Evolutionary conservation across 2,113 vertebrate genomes (phyloP).

Genomic region (Caracal caracal): DNA sequence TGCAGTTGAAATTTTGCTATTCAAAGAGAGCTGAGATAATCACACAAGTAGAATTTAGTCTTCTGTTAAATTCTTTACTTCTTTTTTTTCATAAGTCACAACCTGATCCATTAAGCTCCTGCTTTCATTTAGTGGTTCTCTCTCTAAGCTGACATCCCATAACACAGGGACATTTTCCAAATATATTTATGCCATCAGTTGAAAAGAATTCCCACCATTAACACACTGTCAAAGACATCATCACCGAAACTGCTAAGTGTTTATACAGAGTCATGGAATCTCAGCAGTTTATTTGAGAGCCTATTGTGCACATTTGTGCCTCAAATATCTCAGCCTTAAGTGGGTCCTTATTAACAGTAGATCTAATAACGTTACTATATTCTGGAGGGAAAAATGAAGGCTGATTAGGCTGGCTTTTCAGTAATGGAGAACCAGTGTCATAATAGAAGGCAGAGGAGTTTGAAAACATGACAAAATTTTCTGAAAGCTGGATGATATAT

Average conservation of each 20-base stretch:
- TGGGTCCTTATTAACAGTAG: background rate
- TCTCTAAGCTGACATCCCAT: background rate
- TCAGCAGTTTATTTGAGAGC: background rate
- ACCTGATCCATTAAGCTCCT: background rate
- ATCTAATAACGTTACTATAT: background rate
- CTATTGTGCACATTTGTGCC: background rate
- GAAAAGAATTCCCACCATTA: conserved; percentile 49
- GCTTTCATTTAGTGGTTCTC: conserved; percentile 10
- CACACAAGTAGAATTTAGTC: background rate
- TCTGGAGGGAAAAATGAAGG: background rate
- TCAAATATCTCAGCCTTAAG: conserved; percentile 20
- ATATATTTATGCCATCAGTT: conserved; percentile 22
- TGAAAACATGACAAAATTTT: conserved; percentile 1
- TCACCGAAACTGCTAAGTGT: background rate
- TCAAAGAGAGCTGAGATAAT: background rate
- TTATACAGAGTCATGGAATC: conserved; percentile 10
- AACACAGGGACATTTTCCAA: conserved; percentile 25
- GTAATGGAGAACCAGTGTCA: background rate
- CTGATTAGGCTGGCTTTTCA: background rate
- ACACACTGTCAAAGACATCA: conserved; percentile 42
- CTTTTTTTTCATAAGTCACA: conserved; percentile 19
- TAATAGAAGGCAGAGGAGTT: background rate
- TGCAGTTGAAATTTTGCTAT: background rate
- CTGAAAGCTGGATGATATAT: background rate
- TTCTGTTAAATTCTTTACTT: background rate